Evolutionary conservation across 2,113 vertebrate genomes (phyloP).

Genomic region (Burhinus oedicnemus): DNA sequence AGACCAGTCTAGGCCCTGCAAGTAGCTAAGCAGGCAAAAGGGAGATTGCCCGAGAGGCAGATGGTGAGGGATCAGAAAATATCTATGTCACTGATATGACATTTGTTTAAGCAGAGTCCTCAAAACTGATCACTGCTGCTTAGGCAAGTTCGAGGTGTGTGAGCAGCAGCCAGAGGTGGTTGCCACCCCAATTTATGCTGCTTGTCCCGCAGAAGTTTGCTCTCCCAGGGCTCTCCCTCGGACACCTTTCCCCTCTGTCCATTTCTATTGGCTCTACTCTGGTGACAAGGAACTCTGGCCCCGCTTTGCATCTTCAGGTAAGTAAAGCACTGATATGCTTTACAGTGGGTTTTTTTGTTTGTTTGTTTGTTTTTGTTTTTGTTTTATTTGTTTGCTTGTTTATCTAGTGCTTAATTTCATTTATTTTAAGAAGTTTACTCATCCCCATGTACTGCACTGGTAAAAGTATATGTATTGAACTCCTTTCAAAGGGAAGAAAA

Average conservation of each 20-base stretch:
- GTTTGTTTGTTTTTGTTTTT: background rate
- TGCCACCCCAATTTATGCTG: background rate
- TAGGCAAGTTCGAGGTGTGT: background rate
- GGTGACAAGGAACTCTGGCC: background rate
- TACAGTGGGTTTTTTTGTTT: background rate
- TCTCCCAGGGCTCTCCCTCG: background rate
- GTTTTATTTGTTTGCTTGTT: background rate
- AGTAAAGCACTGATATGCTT: background rate
- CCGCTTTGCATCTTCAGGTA: background rate
- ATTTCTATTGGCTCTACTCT: background rate
- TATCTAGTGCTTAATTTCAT: background rate
- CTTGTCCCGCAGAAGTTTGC: background rate
- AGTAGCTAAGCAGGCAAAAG: background rate
- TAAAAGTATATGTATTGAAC: background rate
- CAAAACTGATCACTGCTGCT: background rate
- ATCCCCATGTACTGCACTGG: background rate
- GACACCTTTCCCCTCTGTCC: background rate
- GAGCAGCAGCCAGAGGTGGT: background rate
- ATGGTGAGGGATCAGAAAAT: background rate
- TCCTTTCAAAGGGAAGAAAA: background rate
- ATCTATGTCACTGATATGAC: background rate
- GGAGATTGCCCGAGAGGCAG: background rate
- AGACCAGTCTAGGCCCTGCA: background rate
- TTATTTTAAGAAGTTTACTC: background rate
- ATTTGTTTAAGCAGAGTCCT: background rate